phyloP scores from a whole-genome alignment of 1,140 invertebrate species.

The Elymnias hypermnestra region DNA sequence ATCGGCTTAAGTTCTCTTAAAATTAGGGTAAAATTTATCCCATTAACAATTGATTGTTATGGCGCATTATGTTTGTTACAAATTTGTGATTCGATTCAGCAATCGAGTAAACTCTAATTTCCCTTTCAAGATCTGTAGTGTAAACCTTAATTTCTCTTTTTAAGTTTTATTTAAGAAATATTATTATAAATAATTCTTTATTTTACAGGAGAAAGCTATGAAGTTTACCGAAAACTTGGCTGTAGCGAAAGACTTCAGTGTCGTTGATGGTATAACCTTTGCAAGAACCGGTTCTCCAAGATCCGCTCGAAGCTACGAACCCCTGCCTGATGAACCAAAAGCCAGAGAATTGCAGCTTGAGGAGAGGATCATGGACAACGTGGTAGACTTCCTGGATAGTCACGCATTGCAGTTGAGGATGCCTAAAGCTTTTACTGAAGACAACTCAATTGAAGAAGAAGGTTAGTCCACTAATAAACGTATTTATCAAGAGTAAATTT shows the following conservation, averaged over 20 bases:
- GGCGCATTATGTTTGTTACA: too few species aligned
- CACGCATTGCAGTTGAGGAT: constrained; percentile 87
- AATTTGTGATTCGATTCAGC: too few species aligned
- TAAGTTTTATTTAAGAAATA: background rate
- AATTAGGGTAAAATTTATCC: too few species aligned
- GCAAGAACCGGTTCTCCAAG: constrained; percentile 52
- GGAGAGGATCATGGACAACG: constrained; percentile 82
- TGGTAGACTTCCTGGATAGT: constrained; percentile 85
- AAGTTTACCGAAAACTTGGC: constrained; percentile 64
- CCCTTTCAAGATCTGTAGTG: too few species aligned
- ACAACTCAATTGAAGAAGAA: constrained; percentile 81
- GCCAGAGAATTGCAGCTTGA: constrained; percentile 53
- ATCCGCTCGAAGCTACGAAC: constrained; percentile 62
- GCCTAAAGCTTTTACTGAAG: constrained; percentile 80
- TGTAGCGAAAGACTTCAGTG: constrained; percentile 46
- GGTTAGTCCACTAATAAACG: too few species aligned
- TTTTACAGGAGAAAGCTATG: constrained; percentile 66
- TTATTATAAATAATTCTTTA: constrained; percentile 18
- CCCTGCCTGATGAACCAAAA: constrained; percentile 53
- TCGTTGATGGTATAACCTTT: constrained; percentile 54
- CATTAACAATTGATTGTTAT: too few species aligned
- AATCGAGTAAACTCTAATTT: too few species aligned
- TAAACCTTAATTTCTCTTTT: too few species aligned
- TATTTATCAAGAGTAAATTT: too few species aligned
- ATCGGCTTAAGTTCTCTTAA: too few species aligned